Evolutionary conservation across 2,113 vertebrate species (phyloP).

Genomic region (Trichechus manatus): DNA sequence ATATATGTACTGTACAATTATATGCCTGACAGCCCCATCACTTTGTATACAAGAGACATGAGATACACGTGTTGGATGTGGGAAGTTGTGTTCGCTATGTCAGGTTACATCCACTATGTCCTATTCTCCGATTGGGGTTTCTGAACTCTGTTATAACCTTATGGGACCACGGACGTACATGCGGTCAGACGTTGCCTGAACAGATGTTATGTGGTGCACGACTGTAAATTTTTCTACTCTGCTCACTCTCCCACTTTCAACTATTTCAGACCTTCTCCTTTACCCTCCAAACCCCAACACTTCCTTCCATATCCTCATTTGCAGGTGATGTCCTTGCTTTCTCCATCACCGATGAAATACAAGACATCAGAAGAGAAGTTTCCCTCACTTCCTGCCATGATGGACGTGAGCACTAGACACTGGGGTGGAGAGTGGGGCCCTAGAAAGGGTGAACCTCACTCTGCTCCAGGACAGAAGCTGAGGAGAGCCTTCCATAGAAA

Average conservation of each 20-base stretch:
- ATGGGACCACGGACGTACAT: no score
- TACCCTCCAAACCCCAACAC: fast-evolving
- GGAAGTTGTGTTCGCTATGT: no score
- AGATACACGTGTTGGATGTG: no score
- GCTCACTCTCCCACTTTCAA: background rate
- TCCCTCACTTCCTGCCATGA: fast-evolving
- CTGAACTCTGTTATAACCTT: no score
- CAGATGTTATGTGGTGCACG: no score
- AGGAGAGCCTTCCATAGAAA: background rate
- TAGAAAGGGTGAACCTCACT: background rate
- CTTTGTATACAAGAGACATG: no score
- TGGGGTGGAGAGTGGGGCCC: background rate
- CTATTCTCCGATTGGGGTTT: no score
- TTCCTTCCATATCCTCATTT: background rate
- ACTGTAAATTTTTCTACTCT: background rate
- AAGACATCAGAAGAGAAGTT: background rate
- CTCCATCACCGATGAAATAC: background rate
- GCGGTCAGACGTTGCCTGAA: no score
- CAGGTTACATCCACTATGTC: no score
- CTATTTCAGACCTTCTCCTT: background rate
- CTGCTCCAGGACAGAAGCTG: background rate
- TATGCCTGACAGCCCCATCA: no score
- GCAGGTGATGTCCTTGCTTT: background rate
- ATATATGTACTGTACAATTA: no score
- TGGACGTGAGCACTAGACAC: background rate